Conservation (phyloP, 2,888 invertebrate genomes). For the Pandemis cinnamomeana region DNA sequence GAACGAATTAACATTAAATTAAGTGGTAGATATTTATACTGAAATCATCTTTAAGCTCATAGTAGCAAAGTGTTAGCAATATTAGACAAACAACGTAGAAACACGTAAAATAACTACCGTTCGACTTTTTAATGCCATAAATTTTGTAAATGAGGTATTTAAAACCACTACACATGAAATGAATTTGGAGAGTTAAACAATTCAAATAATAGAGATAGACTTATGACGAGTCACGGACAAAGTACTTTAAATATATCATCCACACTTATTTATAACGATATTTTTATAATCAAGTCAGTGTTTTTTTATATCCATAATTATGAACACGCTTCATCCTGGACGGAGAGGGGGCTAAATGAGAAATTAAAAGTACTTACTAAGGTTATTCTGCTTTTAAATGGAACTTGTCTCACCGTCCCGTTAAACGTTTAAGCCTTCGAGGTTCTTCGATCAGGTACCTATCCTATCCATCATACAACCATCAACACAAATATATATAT, state of each 20-base stretch:
- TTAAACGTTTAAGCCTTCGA: background rate
- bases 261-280: slow-evolving; percentile 59
- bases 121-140: background rate
- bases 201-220: slow-evolving; percentile 43
- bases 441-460: slow-evolving; percentile 7
- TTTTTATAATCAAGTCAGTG: slow-evolving; percentile 57
- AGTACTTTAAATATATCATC: slow-evolving; percentile 53
- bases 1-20: slow-evolving; percentile 58
- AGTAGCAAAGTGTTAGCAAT: slow-evolving; percentile 57
- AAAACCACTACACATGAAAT: background rate
- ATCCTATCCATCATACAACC: slow-evolving; percentile 8
- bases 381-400: slow-evolving; percentile 41
- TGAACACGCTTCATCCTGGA: slow-evolving; percentile 80
- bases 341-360: slow-evolving; percentile 76
- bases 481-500: background rate
- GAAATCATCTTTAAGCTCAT: slow-evolving; percentile 68
- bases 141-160: background rate
- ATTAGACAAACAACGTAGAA: background rate
- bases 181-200: slow-evolving; percentile 14
- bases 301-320: slow-evolving; percentile 62
- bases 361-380: slow-evolving; percentile 56
- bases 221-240: slow-evolving; percentile 37
- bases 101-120: background rate
- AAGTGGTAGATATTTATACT: slow-evolving; percentile 55
- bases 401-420: slow-evolving; percentile 46